Evolutionary conservation across 2,113 vertebrate species (phyloP).

Genomic region (Atherinomorus stipes): DNA sequence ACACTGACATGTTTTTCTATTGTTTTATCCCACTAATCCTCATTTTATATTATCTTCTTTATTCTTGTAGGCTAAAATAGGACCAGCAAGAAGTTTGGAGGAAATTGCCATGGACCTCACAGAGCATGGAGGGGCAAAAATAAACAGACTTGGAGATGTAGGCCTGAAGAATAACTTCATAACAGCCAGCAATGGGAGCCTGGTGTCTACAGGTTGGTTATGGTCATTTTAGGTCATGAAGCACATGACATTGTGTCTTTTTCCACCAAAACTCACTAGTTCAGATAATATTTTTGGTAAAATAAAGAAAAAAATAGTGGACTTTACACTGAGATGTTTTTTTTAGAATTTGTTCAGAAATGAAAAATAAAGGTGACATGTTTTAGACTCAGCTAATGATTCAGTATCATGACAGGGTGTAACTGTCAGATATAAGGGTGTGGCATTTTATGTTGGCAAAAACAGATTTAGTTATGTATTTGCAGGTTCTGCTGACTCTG

Average conservation of each 20-base stretch:
- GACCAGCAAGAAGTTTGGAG: constrained; percentile 89
- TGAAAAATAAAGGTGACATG: neutral
- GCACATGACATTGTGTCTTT: neutral
- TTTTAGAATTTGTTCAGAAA: neutral
- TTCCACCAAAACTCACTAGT: neutral
- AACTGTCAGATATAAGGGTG: neutral
- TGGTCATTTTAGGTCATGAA: neutral
- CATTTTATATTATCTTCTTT: neutral
- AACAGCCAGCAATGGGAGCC: constrained; percentile 95
- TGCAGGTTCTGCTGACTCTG: constrained; percentile 94
- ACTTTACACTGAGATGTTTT: no score
- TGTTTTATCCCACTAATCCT: neutral
- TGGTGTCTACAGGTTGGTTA: constrained; percentile 93
- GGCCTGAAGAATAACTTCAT: constrained; percentile 94
- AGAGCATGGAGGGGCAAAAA: constrained; percentile 87
- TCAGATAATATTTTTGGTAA: neutral
- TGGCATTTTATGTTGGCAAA: neutral
- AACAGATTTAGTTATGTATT: neutral
- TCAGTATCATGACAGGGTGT: neutral
- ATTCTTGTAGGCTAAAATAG: constrained; percentile 89
- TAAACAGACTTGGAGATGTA: constrained; percentile 85
- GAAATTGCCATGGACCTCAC: constrained; percentile 95
- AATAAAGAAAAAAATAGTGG: neutral
- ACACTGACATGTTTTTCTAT: neutral
- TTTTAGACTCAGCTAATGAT: neutral